Evolutionary conservation across 2,888 invertebrate genomes (phyloP), one percentile per base, ranked within the genome.

Genomic region (Agrotis segetum): DNA sequence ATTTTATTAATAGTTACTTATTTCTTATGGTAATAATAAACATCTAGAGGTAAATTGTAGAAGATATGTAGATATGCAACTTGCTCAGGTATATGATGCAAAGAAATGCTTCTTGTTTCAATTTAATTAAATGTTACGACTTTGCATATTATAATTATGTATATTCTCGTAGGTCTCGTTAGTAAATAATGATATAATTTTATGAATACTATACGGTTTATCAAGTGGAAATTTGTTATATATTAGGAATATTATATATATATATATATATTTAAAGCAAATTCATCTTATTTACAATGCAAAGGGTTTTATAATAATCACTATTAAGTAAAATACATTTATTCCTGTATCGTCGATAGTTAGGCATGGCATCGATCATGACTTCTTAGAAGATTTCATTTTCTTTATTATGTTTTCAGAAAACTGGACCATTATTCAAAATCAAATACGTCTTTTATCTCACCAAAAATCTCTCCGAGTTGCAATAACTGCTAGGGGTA

Each of bases 11-110:
- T 64, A 34, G 56, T n/a, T 34, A 79, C 63, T 84, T 85, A 81
- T 74, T 60, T 55, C 29, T 58, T 72, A 81, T 46, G 56, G 67
- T 60, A 56, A 59, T 69, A 60, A 56, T 71, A 77, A 59, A 77
- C 52, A 58, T 77, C 74, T 85, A 85, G 71, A 82, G 64, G 74
- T 85, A 77, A 71, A 62, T 71, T 80, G 77, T 84, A 85, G 67
- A 85, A 83, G 84, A 84, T 84, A 85, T 84, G 85, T 84, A 77
- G 63, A 72, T 68, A 67, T 60, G 68, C 53, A 58, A 74, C 55
- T 73, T 77, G 64, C 62, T 74, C 34, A 62, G 68, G 46, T 67
- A 67, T 64, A 64, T 58, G 19, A 56, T n/a, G 55, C 55, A 66
- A 69, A 65, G 11, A 59, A 67, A 74, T 66, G 55, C 16, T 52